A percentile compares a stretch with the other conserved stretches of the same genome.
phyloP scores from a whole-genome alignment of 2,797 vertebrate genomes.

The Buceros bicornis region DNA sequence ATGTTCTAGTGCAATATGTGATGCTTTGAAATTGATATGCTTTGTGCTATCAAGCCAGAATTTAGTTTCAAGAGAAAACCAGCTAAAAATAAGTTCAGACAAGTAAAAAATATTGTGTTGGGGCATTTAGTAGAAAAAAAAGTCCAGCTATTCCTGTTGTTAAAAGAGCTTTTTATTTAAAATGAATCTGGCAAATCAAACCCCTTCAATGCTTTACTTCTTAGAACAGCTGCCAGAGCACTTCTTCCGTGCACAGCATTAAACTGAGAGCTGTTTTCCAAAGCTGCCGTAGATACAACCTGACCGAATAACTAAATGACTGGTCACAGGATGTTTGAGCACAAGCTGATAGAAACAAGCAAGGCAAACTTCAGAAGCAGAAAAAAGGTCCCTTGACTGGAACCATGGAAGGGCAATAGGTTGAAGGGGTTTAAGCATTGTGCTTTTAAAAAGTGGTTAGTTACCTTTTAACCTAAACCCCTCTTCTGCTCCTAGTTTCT shows the following conservation, averaged over 20 bases:
- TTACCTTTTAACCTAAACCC: constrained; percentile 89
- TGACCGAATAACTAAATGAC: not conserved
- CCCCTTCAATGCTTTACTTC: not conserved
- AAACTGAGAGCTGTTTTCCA: not conserved
- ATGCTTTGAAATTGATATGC: not conserved
- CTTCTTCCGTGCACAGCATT: not conserved
- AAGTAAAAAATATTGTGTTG: not conserved
- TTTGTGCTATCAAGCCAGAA: not conserved
- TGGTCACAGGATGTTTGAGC: not conserved
- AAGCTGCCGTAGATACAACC: not conserved
- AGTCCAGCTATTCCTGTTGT: not conserved
- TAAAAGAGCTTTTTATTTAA: not conserved
- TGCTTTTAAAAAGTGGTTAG: constrained; percentile 48
- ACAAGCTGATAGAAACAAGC: not conserved
- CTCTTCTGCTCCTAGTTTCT: constrained; percentile 86
- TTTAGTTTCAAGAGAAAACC: not conserved
- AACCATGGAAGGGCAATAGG: not conserved
- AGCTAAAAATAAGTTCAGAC: not conserved
- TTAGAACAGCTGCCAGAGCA: not conserved
- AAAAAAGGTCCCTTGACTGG: not conserved
- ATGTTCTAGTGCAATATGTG: not conserved
- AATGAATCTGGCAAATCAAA: not conserved
- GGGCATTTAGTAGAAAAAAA: not conserved
- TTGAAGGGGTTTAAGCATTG: not conserved
- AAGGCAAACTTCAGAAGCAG: not conserved